These are phyloP conservation scores for Melanophora roralis DNA, from an alignment of 2,888 invertebrate species.

Conservation along the genomic window DNA sequence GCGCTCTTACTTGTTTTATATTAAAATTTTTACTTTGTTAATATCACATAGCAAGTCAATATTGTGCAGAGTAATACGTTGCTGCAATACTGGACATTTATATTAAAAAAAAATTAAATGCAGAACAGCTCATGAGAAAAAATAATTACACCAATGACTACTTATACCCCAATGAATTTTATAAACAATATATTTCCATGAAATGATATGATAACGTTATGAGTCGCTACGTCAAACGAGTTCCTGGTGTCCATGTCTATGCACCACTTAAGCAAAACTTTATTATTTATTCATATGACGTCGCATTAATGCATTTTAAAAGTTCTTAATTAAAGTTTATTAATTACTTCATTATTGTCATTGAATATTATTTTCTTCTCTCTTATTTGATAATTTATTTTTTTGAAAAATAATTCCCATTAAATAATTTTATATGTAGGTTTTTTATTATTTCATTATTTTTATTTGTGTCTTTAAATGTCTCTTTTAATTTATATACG, in stretches of 20 bases:
- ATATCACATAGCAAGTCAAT: conserved; percentile 55
- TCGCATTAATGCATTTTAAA: conserved; percentile 51
- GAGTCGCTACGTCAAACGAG: neutral
- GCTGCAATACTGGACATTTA: too few relatives aligned
- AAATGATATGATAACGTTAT: neutral
- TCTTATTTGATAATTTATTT: neutral
- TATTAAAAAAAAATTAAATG: neutral
- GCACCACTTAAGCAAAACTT: neutral
- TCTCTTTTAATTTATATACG: neutral
- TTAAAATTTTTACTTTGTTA: conserved; percentile 38
- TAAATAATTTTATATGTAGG: neutral
- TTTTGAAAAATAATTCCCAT: neutral
- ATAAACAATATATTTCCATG: too few relatives aligned
- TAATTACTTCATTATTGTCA: conserved; percentile 60
- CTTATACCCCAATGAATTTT: too few relatives aligned
- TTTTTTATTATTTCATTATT: neutral
- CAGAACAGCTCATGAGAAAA: neutral
- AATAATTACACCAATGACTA: neutral
- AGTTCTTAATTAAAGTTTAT: conserved; percentile 58
- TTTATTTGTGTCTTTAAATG: neutral
- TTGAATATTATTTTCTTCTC: conserved; percentile 20
- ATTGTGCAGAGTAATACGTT: neutral
- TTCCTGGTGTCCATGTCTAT: neutral
- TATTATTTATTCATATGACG: conserved; percentile 46
- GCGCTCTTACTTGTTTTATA: too few relatives aligned